Base-by-base conservation (phyloP, 2,888 invertebrate genomes). In the Taphrorychus bicolor region DNA sequence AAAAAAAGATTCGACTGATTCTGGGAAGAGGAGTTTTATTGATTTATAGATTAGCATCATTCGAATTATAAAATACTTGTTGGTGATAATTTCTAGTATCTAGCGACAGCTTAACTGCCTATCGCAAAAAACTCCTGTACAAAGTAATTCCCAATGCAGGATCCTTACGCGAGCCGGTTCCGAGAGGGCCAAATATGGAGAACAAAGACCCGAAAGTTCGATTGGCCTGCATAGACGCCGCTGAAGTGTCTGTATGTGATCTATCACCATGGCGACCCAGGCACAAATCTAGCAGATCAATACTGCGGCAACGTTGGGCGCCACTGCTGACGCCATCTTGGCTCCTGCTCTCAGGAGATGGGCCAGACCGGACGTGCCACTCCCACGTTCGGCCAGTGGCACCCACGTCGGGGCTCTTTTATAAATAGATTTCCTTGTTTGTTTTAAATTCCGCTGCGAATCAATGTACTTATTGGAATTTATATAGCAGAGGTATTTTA, bases 241-340 rank as follows among this genome's bases (percentile, higher is more conserved):
- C 66, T 66, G 73, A 74, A 75, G 76, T 78, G 77, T 79, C 78
- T 78, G 78, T 78, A 73, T 78, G 75, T 79, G 78, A 79, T 78
- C 78, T 78, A 78, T 79, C 74, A 72, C 74, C 77, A 78, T 79
- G 76, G 76, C 73, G 73, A 79, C 70, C 77, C 76, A 77, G 77
- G 78, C 78, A 77, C 78, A 80, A 79, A 79, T 76, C 77, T 76
- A 74, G 76, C 57, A 78, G 78, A 78, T 78, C 79, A 77, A 79
- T 79, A 78, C 70, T 60, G 74, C 58, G 53, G 16, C 32, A 23
- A 23, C 73, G 72, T 74, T 74, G 78, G 66, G 74, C 78, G 79
- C 79, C 78, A 77, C 78, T 78, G 78, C 77, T 78, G 69, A 51
- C 69, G 69, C 69, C 69, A 69, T 69, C 64, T 69, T 69, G 65